Conservation (phyloP, 2,888 invertebrate genomes). For the Carcina quercana region DNA sequence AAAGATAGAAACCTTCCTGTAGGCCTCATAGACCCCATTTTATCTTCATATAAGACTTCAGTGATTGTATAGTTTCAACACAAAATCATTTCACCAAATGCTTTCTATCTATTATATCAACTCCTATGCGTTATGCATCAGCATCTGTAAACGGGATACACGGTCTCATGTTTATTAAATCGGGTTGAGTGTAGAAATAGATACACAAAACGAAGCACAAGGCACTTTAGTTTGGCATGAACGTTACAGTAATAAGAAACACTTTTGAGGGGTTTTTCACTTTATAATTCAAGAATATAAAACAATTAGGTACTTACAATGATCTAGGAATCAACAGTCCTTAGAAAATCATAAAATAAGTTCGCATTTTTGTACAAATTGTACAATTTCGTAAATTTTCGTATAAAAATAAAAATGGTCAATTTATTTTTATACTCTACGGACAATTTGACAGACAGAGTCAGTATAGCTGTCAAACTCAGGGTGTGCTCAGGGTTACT, state of each 20-base stretch:
- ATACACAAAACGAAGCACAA: conserved; percentile 46
- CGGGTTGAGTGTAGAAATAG: conserved; percentile 39
- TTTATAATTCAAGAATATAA: neutral
- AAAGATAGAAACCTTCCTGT: conserved; percentile 76
- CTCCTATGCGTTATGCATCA: conserved; percentile 31
- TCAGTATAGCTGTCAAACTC: too few species aligned
- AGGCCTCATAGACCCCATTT: conserved; percentile 78
- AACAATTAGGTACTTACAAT: conserved; percentile 23
- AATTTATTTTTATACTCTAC: too few species aligned
- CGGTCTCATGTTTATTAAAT: conserved; percentile 32
- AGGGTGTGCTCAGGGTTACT: too few species aligned
- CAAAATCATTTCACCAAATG: conserved; percentile 37
- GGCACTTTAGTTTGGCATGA: conserved; percentile 21
- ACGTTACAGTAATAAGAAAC: conserved; percentile 18
- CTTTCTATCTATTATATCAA: neutral
- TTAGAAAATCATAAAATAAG: neutral
- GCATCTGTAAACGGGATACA: conserved; percentile 43
- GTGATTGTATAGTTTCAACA: conserved; percentile 33
- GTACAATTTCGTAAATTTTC: too few species aligned
- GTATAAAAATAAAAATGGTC: too few species aligned
- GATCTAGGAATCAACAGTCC: conserved; percentile 9
- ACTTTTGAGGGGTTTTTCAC: conserved; percentile 1
- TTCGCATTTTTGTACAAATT: too few species aligned
- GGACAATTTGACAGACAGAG: too few species aligned
- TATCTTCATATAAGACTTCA: conserved; percentile 19